phyloP scores from a whole-genome alignment of 2,797 vertebrate species.

The Sternotherus odoratus region DNA sequence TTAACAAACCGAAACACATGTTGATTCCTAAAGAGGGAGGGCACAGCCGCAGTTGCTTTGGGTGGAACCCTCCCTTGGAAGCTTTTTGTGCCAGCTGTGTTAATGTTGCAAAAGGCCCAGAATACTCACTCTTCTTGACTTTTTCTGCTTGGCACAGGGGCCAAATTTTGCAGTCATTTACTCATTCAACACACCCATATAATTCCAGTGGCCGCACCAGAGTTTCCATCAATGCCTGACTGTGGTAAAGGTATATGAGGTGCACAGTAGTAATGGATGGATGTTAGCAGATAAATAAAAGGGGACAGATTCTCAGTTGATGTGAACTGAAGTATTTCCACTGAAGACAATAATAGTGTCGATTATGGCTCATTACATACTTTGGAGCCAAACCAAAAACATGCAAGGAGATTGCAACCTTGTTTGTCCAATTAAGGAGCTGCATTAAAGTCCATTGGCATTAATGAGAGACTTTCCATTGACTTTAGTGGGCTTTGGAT shows the following conservation, averaged over 20 bases:
- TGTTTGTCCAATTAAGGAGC: neutral
- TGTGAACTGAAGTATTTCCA: neutral
- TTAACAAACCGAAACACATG: neutral
- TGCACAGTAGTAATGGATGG: neutral
- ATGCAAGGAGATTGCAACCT: neutral
- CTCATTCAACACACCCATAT: neutral
- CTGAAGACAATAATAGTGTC: neutral
- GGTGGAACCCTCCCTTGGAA: neutral
- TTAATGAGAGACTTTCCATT: neutral
- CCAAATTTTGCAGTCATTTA: neutral
- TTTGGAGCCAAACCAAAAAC: neutral
- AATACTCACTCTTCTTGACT: neutral
- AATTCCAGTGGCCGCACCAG: neutral
- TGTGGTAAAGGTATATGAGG: rapidly evolving
- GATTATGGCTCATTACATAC: neutral
- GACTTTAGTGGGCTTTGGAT: neutral
- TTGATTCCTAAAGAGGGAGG: neutral
- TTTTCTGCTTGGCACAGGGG: neutral
- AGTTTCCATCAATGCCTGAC: neutral
- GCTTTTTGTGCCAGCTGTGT: neutral
- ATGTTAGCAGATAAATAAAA: neutral
- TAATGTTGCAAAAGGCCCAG: neutral
- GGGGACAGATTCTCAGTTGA: neutral
- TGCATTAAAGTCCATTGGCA: neutral
- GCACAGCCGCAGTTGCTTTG: neutral